Conservation (phyloP, 37 sponge, comb jelly and placozoan genomes). For the Halichondria panicea region DNA sequence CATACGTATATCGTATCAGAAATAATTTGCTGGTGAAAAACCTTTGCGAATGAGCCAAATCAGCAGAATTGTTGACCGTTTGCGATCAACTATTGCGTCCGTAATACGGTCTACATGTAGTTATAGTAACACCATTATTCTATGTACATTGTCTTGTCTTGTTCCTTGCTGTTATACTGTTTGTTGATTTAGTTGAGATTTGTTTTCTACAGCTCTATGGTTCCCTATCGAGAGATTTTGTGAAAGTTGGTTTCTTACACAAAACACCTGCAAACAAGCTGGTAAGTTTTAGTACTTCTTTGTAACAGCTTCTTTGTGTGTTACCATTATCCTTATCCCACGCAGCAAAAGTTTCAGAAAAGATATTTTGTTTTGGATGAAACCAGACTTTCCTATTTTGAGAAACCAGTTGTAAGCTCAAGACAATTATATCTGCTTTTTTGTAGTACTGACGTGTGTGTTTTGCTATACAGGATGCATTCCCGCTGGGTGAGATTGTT, state of each 20-base stretch:
- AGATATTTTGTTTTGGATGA: slow-evolving; percentile 72
- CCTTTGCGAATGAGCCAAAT: no score
- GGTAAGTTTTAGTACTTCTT: slow-evolving; percentile 35
- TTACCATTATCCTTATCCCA: neutral
- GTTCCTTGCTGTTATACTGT: neutral
- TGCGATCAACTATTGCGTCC: no score
- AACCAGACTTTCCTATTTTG: slow-evolving; percentile 70
- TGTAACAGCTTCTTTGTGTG: slow-evolving; percentile 4
- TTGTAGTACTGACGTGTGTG: neutral
- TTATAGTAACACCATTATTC: no score
- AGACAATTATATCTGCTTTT: neutral
- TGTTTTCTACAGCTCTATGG: slow-evolving; percentile 7
- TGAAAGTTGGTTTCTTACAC: slow-evolving; percentile 68
- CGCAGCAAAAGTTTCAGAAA: slow-evolving; percentile 70
- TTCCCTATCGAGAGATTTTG: slow-evolving; percentile 63
- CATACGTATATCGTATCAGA: no score
- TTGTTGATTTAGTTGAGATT: neutral
- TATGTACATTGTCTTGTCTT: no score
- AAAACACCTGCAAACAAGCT: slow-evolving; percentile 75
- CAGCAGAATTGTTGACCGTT: no score
- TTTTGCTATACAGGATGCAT: slow-evolving; percentile 50
- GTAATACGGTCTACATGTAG: no score
- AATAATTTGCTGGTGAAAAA: no score
- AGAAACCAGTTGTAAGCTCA: slow-evolving; percentile 65
- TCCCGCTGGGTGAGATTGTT: slow-evolving; percentile 81